phyloP scores from a whole-genome alignment of 2,888 invertebrate species.

The Hirtodrosophila confusa region DNA sequence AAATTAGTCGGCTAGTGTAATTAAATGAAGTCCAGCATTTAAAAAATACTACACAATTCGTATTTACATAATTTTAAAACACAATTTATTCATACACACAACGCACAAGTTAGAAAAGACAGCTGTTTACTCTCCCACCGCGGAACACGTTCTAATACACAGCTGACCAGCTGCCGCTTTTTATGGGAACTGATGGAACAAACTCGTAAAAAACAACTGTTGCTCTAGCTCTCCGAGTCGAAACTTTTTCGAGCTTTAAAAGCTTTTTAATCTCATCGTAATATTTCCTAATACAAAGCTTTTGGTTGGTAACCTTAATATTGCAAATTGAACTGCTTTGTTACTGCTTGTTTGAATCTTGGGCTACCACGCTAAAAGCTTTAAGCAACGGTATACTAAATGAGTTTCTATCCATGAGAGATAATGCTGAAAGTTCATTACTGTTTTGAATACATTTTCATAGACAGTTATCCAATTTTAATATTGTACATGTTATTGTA shows the following conservation, averaged over 20 bases:
- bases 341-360: not conserved
- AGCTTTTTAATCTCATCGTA: not conserved
- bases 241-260: not conserved
- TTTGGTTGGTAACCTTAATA: not conserved
- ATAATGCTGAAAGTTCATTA: no score
- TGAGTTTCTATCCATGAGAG: no score
- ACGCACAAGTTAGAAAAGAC: not conserved
- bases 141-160: conserved; percentile 36
- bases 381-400: no score
- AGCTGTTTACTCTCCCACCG: conserved; percentile 35
- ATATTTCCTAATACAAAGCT: not conserved
- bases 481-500: no score
- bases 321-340: not conserved
- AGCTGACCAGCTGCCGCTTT: conserved; percentile 26
- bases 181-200: conserved; percentile 29
- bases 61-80: not conserved
- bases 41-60: no score
- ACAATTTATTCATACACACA: conserved; percentile 1
- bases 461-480: no score
- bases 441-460: no score
- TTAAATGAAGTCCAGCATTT: no score
- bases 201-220: conserved; percentile 35
- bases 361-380: no score
- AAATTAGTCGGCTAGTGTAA: no score
- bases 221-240: conserved; percentile 21